Evolutionary conservation across 2,888 invertebrate species (phyloP), one percentile per base, ranked within the genome.

Genomic region (Abscondita cerata): DNA sequence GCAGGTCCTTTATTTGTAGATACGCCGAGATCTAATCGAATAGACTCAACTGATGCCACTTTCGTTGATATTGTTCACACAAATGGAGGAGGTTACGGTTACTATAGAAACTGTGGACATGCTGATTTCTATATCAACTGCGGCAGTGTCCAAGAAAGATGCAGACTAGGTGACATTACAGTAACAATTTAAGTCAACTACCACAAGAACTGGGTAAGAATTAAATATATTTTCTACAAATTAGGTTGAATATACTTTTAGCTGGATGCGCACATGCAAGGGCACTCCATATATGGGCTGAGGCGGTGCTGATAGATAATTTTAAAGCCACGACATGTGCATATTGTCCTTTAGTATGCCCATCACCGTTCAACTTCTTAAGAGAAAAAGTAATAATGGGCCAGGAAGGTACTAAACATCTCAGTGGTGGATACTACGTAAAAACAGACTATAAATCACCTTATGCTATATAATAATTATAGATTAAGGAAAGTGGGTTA

Each of bases 51-150:
- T 0, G 60, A 60, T 41, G 64, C 64, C 2, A 19, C 36, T 5
- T 34, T 55, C 15, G 63, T 63, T 11, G 59, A 59, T 18, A 50
- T 50, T 12, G 52, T 60, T 34, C 64, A 64, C 11, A 50, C 52
- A 64, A 20, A 13, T n/a, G n/a, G 47, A 8, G n/a, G n/a, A n/a
- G n/a, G n/a, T 11, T 11, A 13, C 1, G 64, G 64, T 8, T 64
- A 53, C 19, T 40, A 16, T 11, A 53, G 48, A 11, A 41, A 9
- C 1, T 60, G 50, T 12, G 60, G 64, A n/a, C n/a, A 41, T 2
- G 53, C 20, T 0, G 64, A 64, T 13, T 64, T 60, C 38, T 52
- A 56, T 20, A 56, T 53, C 1, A 64, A 64, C 33, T 60, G 52
- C 19, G 62, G 59, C 9, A 34, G 41, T 1, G 12, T 18, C 3